Percentiles rank a stretch among this genome's conserved stretches.
phyloP scores from a whole-genome alignment of 2,113 vertebrate species.

The Mormyrus iriodes region DNA sequence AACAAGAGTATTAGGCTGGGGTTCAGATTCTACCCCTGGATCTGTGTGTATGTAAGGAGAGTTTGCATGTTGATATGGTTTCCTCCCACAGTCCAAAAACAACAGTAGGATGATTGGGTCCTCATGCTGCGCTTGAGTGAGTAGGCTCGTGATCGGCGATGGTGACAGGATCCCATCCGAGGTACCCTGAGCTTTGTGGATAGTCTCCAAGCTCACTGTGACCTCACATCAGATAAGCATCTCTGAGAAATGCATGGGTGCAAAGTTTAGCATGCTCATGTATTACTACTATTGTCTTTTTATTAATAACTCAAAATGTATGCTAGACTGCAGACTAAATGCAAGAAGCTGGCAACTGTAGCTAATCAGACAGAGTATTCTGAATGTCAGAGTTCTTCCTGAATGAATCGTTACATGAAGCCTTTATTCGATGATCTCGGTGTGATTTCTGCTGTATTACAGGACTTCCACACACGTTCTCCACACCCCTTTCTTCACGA shows the following conservation, averaged over 20 bases:
- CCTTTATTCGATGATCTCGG: neutral
- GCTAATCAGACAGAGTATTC: neutral
- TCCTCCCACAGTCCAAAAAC: neutral
- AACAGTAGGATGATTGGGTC: neutral
- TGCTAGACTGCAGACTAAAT: neutral
- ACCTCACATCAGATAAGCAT: neutral
- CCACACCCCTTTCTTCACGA: neutral
- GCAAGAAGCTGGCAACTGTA: neutral
- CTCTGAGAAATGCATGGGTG: neutral
- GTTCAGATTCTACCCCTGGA: neutral
- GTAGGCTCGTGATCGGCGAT: neutral
- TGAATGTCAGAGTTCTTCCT: neutral
- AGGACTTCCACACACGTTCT: neutral
- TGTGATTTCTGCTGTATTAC: too few relatives aligned
- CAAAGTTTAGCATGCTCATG: neutral
- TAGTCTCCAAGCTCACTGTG: neutral
- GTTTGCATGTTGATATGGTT: neutral
- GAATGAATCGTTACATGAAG: neutral
- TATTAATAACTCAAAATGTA: neutral
- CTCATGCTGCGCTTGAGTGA: neutral
- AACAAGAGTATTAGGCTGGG: neutral
- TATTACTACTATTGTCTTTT: neutral
- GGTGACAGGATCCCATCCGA: neutral
- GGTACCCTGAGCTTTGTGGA: neutral
- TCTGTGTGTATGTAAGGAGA: neutral